Evolutionary conservation across 2,888 invertebrate genomes (phyloP).

Genomic region (Arge pagana): DNA sequence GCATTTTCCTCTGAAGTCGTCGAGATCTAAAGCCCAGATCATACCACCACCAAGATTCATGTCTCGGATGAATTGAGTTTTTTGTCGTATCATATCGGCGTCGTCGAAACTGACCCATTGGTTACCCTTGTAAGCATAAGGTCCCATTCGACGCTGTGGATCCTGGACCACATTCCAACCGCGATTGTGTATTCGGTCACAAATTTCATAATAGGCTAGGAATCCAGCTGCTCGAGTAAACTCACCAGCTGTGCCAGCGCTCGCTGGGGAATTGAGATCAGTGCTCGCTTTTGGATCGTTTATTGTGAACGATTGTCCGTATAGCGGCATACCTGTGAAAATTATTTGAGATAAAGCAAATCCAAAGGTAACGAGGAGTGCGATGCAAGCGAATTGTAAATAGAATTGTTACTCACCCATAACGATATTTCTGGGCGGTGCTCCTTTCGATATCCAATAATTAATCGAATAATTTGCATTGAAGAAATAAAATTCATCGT

Average conservation of each 20-base stretch:
- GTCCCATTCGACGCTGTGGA: conserved; percentile 78
- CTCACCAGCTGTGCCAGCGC: conserved; percentile 81
- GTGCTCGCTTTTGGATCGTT: conserved; percentile 49
- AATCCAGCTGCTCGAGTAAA: conserved; percentile 85
- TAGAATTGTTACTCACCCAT: conserved; percentile 66
- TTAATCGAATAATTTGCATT: conserved; percentile 87
- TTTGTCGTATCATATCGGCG: conserved; percentile 74
- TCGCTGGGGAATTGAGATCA: conserved; percentile 76
- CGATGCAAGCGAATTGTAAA: not conserved
- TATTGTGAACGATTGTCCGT: conserved; percentile 82
- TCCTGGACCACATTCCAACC: conserved; percentile 85
- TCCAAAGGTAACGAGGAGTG: not conserved
- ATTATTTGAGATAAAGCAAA: not conserved
- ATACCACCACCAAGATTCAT: conserved; percentile 84
- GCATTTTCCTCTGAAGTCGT: conserved; percentile 79
- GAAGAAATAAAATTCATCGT: conserved; percentile 80
- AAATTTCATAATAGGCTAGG: conserved; percentile 89
- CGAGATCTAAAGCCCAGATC: conserved; percentile 90
- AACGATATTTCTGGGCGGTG: conserved; percentile 78
- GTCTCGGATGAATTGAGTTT: conserved; percentile 77
- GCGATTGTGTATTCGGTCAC: conserved; percentile 75
- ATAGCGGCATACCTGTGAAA: conserved; percentile 71
- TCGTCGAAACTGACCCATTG: conserved; percentile 95
- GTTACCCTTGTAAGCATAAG: conserved; percentile 83
- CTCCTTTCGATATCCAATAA: conserved; percentile 87